Percentiles rank a stretch among this genome's conserved stretches.
These are phyloP conservation scores for Cybosia mesomella DNA, from an alignment of 2,888 invertebrate genomes.

Conservation along the genomic window DNA sequence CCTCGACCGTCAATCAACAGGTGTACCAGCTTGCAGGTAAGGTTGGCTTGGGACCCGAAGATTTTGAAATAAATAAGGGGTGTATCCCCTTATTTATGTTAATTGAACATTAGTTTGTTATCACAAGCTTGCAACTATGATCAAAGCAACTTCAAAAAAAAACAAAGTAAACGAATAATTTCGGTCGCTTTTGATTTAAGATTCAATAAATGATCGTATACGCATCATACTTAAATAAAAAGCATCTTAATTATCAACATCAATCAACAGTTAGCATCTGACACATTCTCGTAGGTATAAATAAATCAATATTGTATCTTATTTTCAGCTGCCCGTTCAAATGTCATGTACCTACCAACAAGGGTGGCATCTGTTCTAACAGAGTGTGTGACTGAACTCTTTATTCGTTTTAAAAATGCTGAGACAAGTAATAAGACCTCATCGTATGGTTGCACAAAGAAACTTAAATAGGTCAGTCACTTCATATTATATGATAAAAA, in stretches of 20 bases:
- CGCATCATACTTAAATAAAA: neutral
- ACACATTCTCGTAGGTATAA: neutral
- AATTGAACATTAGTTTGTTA: no score
- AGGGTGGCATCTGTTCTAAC: slow-evolving; percentile 20
- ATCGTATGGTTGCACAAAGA: neutral
- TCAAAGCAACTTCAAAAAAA: no score
- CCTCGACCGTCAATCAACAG: no score
- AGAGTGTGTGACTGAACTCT: neutral
- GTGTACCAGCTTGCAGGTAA: no score
- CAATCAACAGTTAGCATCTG: neutral
- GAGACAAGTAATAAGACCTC: neutral
- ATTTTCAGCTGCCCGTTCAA: slow-evolving; percentile 7
- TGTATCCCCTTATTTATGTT: no score
- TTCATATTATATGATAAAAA: neutral
- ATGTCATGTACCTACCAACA: slow-evolving; percentile 14
- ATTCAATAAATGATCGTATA: neutral
- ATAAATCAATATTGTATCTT: slow-evolving; percentile 1
- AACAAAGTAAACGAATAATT: no score
- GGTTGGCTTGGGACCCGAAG: no score
- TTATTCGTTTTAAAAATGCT: neutral
- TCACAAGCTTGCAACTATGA: no score
- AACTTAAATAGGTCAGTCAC: neutral
- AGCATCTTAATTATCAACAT: neutral
- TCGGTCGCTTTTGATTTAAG: neutral
- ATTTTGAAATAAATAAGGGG: no score